A percentile compares a stretch with the other conserved stretches of the same genome.
Evolutionary conservation across 2,797 vertebrate species (phyloP).

Genomic region (Enteromius unitaeniatus): DNA sequence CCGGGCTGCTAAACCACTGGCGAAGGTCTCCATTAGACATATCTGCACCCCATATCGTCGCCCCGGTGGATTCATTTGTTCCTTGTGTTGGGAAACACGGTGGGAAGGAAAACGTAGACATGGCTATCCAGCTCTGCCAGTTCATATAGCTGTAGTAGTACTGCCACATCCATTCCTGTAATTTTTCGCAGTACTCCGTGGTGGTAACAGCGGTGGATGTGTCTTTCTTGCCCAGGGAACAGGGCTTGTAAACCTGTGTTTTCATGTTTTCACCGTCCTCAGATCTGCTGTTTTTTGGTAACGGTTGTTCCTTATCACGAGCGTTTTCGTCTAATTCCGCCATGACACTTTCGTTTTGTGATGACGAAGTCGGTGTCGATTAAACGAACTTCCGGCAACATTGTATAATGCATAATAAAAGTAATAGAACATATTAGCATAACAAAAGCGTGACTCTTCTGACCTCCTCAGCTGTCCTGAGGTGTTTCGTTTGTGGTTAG

Average conservation of each 20-base stretch:
- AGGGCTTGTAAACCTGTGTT: neutral
- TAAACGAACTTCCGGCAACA: slow-evolving; percentile 35
- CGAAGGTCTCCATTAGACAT: slow-evolving; percentile 60
- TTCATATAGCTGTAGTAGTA: slow-evolving; percentile 88
- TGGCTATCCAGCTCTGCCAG: slow-evolving; percentile 87
- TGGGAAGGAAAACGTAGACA: slow-evolving; percentile 69
- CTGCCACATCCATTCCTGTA: slow-evolving; percentile 97
- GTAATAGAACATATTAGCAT: neutral
- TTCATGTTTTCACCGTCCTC: slow-evolving; percentile 38
- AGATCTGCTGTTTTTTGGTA: slow-evolving; percentile 36
- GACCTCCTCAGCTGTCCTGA: neutral
- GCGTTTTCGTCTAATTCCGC: slow-evolving; percentile 73
- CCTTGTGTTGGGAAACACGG: slow-evolving; percentile 65
- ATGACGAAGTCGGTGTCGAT: slow-evolving; percentile 8
- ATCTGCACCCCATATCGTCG: slow-evolving; percentile 62
- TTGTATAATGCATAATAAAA: slow-evolving; percentile 36
- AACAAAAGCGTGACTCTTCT: neutral
- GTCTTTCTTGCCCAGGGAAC: slow-evolving; percentile 7
- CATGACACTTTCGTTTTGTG: slow-evolving; percentile 66
- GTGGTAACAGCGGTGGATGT: slow-evolving; percentile 59
- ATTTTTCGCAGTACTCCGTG: slow-evolving; percentile 86
- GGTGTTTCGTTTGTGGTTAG: neutral
- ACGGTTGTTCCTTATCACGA: slow-evolving; percentile 62
- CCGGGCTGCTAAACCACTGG: slow-evolving; percentile 67
- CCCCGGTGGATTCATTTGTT: slow-evolving; percentile 58